phyloP scores from a whole-genome alignment of 2,113 vertebrate genomes.

The Hemibagrus wyckioides region DNA sequence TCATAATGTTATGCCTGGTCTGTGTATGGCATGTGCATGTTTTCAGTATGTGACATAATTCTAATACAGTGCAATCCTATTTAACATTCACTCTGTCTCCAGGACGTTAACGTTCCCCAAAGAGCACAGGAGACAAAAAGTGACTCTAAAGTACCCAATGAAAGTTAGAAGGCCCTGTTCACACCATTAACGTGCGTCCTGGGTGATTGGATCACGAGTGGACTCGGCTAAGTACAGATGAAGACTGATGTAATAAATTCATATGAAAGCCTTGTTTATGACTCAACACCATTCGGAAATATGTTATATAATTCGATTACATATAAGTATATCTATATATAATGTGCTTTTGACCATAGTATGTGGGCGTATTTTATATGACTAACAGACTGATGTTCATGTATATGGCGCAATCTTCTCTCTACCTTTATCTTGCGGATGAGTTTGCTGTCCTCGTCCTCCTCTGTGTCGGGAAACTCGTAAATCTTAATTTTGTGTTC shows the following conservation, averaged over 20 bases:
- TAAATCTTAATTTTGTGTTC: slow-evolving; percentile 82
- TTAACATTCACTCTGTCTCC: not conserved
- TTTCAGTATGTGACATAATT: too few relatives aligned
- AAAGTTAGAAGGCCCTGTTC: not conserved
- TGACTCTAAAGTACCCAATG: not conserved
- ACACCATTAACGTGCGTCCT: not conserved
- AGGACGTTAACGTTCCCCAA: not conserved
- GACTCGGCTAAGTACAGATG: not conserved
- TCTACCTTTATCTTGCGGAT: slow-evolving; percentile 78
- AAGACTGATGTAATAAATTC: not conserved
- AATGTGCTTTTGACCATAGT: not conserved
- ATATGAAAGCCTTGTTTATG: not conserved
- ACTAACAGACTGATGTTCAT: not conserved
- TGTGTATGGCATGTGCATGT: too few relatives aligned
- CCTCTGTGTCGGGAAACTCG: slow-evolving; percentile 78
- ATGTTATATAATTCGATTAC: not conserved
- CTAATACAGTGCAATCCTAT: too few relatives aligned
- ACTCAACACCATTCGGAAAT: not conserved
- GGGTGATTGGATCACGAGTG: not conserved
- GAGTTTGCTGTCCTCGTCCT: slow-evolving; percentile 78
- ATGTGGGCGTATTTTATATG: not conserved
- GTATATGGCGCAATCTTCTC: not conserved
- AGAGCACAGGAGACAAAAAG: not conserved
- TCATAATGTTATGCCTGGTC: too few relatives aligned
- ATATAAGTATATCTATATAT: not conserved